phyloP scores from a whole-genome alignment of 2,797 vertebrate genomes.

The Dipus sagitta region DNA sequence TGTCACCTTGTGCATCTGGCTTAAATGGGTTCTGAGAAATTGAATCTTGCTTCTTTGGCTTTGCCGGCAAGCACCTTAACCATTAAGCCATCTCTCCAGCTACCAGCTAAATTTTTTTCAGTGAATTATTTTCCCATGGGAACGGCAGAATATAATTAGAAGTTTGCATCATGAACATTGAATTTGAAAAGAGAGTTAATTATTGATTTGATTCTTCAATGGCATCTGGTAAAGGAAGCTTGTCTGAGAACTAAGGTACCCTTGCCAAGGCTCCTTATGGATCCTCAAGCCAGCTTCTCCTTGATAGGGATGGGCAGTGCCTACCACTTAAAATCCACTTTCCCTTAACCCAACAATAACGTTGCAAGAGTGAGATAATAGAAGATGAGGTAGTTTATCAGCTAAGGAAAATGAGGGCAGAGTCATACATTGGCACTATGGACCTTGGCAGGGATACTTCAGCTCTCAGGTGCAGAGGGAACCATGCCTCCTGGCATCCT shows the following conservation, averaged over 20 bases:
- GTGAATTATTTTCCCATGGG: not conserved
- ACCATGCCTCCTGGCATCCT: not conserved
- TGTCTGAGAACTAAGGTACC: not conserved
- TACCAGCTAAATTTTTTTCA: not conserved
- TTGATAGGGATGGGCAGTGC: not conserved
- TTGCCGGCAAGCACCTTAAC: too few species aligned
- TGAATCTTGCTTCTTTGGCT: too few species aligned
- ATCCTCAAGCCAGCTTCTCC: not conserved
- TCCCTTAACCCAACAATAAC: not conserved
- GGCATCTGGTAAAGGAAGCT: constrained; percentile 43
- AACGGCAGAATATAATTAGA: constrained; percentile 48
- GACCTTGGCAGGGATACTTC: too few species aligned
- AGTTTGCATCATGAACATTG: constrained; percentile 41
- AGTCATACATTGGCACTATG: too few species aligned
- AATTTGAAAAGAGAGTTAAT: constrained; percentile 60
- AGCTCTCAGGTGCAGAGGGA: not conserved
- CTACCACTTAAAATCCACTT: not conserved
- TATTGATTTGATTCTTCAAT: constrained; percentile 26
- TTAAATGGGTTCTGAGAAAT: too few species aligned
- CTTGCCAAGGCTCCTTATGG: not conserved
- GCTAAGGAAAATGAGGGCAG: not conserved
- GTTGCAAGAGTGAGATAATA: not conserved
- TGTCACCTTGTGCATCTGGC: too few species aligned
- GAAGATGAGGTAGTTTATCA: rapidly evolving
- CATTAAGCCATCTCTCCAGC: too few species aligned